Evolutionary conservation across 2,888 invertebrate genomes (phyloP), one percentile per base, ranked within the genome.

Genomic region (Drosophila recens): DNA sequence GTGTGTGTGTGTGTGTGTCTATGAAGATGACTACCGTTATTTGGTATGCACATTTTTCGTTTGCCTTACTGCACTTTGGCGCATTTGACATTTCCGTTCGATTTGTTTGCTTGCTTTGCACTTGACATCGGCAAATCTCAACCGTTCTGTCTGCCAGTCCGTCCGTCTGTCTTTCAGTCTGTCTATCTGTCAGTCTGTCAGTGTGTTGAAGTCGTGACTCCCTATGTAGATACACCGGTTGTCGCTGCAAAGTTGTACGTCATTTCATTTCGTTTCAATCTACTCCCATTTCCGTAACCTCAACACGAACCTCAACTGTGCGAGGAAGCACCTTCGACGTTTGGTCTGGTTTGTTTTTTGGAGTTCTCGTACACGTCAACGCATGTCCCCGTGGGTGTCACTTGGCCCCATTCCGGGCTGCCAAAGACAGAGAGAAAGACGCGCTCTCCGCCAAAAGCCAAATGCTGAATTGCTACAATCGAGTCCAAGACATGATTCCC

Each of bases 1-100:
- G 27, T 27, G 17, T 38, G 30, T 33, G 33, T 62, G 62, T 34
- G 53, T 54, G 57, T 51, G 42, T 75, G 30, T 54, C 49, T 65
- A 49, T 61, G 51, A 71, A 68, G 56, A 70, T 58, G 63, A 66
- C 67, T 61, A 53, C 53, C 65, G 51, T 62, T 27, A 27, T 70
- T 73, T 62, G 52, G 52, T 63, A 64, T 58, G 71, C 77, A 69
- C 67, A 69, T 54, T 70, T 72, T 69, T 49, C 64, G 72, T 79
- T 79, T 80, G 72, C 75, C 78, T 69, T 89, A 43, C 79, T 80
- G 79, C 87, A 80, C 84, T 81, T 80, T 75, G 85, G 75, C 80
- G 78, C 82, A 79, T 81, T 82, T 84, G 83, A 89, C 89, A 90
- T 90, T 90, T 87, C 85, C 89, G 80, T 90, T 89, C 90, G 86